Evolutionary conservation across 2,888 invertebrate species (phyloP).

Genomic region (Clistopyga incitator): DNA sequence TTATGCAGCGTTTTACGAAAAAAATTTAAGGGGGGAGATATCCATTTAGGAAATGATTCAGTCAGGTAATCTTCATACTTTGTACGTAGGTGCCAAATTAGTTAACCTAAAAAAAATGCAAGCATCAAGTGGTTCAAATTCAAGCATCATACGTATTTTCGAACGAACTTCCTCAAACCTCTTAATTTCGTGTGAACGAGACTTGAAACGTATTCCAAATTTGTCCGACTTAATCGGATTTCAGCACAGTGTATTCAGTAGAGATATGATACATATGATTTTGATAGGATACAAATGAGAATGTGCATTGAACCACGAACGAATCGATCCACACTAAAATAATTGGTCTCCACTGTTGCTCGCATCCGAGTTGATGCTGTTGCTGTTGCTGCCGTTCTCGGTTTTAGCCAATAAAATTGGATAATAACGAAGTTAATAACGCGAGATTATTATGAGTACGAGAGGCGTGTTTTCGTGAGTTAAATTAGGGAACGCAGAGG

Average conservation of each 20-base stretch:
- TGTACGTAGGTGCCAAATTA: too few species aligned
- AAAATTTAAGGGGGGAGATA: too few species aligned
- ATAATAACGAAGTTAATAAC: slow-evolving; percentile 55
- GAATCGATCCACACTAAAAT: slow-evolving; percentile 23
- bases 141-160: not conserved
- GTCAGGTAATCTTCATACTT: too few species aligned
- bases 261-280: slow-evolving; percentile 11
- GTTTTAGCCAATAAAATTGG: slow-evolving; percentile 43
- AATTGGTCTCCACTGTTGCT: slow-evolving; percentile 23
- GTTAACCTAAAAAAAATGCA: too few species aligned
- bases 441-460: slow-evolving; percentile 49
- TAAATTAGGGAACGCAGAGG: not conserved
- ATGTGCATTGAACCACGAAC: slow-evolving; percentile 13
- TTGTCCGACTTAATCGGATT: slow-evolving; percentile 1
- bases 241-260: not conserved
- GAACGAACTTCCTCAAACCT: not conserved
- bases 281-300: slow-evolving; percentile 39
- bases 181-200: not conserved
- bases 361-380: not conserved
- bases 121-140: too few species aligned
- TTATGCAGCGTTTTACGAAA: too few species aligned
- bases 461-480: slow-evolving; percentile 13
- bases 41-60: too few species aligned
- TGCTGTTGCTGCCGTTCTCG: slow-evolving; percentile 9
- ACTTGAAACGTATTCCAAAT: not conserved